phyloP scores from a whole-genome alignment of 2,797 vertebrate species.

The Crossoptilon crossoptilon region DNA sequence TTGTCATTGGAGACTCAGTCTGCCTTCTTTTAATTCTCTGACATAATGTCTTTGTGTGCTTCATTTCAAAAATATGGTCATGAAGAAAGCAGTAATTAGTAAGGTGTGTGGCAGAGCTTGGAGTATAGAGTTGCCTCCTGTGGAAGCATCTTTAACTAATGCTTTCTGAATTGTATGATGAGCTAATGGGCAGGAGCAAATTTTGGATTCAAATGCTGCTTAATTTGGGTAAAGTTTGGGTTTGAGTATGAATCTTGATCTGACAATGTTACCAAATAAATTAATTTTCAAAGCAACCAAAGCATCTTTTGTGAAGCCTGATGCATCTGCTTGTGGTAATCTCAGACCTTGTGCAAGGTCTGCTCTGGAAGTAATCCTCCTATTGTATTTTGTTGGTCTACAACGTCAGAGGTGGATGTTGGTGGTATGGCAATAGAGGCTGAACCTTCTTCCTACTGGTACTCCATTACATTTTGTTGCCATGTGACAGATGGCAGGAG shows the following conservation, averaged over 20 bases:
- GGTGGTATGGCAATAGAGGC: too few species aligned
- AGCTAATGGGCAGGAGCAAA: neutral
- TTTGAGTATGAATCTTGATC: neutral
- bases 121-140: neutral
- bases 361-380: too few species aligned
- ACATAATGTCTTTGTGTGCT: neutral
- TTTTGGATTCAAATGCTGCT: neutral
- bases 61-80: neutral
- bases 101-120: neutral
- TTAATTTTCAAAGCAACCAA: neutral
- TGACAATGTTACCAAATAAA: neutral
- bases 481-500: too few species aligned
- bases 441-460: too few species aligned
- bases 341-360: neutral
- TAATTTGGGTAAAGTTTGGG: neutral
- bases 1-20: neutral
- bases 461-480: too few species aligned
- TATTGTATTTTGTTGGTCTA: too few species aligned
- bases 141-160: neutral
- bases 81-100: neutral
- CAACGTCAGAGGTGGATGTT: too few species aligned
- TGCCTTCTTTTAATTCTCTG: neutral
- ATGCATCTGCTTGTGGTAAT: neutral
- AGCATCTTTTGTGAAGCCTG: neutral
- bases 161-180: neutral